Base-by-base conservation (phyloP, 2,797 vertebrate species). In the Cygnus olor region DNA sequence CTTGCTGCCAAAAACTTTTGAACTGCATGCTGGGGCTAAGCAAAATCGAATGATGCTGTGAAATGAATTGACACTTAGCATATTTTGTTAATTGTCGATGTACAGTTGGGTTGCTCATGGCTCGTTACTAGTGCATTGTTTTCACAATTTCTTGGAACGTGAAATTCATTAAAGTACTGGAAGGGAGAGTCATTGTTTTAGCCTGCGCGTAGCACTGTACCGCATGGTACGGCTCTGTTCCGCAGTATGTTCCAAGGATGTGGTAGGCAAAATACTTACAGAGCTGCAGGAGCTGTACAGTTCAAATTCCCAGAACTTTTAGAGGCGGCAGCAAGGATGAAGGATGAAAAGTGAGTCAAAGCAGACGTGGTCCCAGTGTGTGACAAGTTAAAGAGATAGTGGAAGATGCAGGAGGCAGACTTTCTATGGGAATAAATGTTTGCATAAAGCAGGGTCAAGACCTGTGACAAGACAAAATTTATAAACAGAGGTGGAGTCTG, bases 1-100 rank as follows among this genome's bases (percentile, higher is more conserved):
- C 28, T n/a, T 68, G 70, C 73, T 96, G 95, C 94, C 94, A 95
- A 60, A 86, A 92, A 38, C 85, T 94, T 92, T 45, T 80, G 66
- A 96, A 92, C 93, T 94, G 70, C 76, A 6, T 61, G 47, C 2
- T 22, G 9, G 34, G 93, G 87, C 93, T 91, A 84, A 93, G 80
- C 30, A 11, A 76, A 96, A 90, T 66, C 1, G 15, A 94, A 88
- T 2, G 40, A 79, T 44, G 47, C 65, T 32, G 32, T 57, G 38
- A 93, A 94, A 93, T 61, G 70, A 90, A 93, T 54, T 94, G 95
- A 93, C 72, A 8, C 66, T 83, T 87, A 82, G 47, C 5, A 0
- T 88, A 70, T 95, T 96, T 80, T 51, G 49, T 81, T 89, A 79
- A 95, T 94, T 95, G 58, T 57, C 15, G 16, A 56, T 36, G 63